phyloP scores from a whole-genome alignment of 1,140 invertebrate genomes.

The Apis laboriosa region DNA sequence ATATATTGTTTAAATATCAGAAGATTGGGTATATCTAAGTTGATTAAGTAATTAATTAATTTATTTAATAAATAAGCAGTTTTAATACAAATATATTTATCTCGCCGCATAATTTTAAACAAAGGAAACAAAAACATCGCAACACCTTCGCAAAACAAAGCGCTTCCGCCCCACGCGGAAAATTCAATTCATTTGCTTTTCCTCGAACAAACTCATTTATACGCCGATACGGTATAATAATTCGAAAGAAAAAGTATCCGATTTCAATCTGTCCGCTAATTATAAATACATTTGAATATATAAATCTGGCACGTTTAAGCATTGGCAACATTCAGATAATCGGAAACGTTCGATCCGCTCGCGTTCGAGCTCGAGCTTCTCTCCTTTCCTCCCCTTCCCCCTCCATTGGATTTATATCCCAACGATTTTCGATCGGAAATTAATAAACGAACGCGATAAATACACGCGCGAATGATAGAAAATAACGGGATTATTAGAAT shows the following conservation, averaged over 20 bases:
- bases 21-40: no score
- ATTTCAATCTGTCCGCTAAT: background rate
- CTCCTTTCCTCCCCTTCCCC: background rate
- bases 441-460: constrained; percentile 15
- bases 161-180: no score
- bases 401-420: background rate
- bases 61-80: no score
- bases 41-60: no score
- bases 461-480: background rate
- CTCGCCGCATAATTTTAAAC: background rate
- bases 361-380: background rate
- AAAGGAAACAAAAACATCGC: background rate
- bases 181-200: background rate
- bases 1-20: no score
- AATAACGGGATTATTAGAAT: background rate
- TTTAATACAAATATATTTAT: no score
- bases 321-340: background rate
- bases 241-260: background rate
- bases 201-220: background rate
- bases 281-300: background rate
- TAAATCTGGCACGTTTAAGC: constrained; percentile 2
- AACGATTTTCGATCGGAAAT: constrained; percentile 7
- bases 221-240: background rate
- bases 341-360: background rate
- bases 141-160: no score